Evolutionary conservation across 2,797 vertebrate genomes (phyloP).

Genomic region (Spinibarbus caldwelli): DNA sequence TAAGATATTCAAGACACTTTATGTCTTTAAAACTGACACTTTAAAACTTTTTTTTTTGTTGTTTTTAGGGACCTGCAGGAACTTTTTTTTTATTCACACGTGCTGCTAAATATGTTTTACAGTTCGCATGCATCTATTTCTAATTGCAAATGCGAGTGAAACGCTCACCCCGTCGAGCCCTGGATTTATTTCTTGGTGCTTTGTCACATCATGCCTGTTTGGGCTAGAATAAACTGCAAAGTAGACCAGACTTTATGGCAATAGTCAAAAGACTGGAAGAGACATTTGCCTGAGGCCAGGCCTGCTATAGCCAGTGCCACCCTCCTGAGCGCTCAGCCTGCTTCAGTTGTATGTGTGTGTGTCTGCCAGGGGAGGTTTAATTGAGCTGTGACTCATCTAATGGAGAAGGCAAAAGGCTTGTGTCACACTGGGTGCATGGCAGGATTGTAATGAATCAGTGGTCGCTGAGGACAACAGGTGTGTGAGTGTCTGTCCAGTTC

Average conservation of each 20-base stretch:
- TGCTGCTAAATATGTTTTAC: no score
- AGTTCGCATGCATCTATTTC: no score
- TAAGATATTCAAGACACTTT: background rate
- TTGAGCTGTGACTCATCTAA: constrained; percentile 60
- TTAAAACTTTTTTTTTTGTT: background rate
- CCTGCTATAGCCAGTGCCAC: constrained; percentile 4
- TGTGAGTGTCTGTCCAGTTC: constrained; percentile 26
- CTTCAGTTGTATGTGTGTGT: constrained; percentile 2
- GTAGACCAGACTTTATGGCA: background rate
- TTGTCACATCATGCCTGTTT: background rate
- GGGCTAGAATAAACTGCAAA: background rate
- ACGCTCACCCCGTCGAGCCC: no score
- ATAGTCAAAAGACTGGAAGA: constrained; percentile 31
- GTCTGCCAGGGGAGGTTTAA: constrained; percentile 51
- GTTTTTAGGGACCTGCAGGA: background rate
- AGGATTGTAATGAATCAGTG: constrained; percentile 47
- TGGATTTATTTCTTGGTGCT: background rate
- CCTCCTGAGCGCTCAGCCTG: constrained; percentile 12
- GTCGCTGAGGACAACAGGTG: constrained; percentile 47
- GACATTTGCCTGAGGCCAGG: constrained; percentile 8
- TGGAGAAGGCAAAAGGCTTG: constrained; percentile 50
- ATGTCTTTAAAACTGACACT: background rate
- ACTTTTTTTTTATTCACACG: background rate
- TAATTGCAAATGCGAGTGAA: no score
- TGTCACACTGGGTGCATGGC: constrained; percentile 50